These are phyloP conservation scores for Liodrosophila aerea DNA, from an alignment of 2,888 invertebrate genomes.

Conservation along the genomic window DNA sequence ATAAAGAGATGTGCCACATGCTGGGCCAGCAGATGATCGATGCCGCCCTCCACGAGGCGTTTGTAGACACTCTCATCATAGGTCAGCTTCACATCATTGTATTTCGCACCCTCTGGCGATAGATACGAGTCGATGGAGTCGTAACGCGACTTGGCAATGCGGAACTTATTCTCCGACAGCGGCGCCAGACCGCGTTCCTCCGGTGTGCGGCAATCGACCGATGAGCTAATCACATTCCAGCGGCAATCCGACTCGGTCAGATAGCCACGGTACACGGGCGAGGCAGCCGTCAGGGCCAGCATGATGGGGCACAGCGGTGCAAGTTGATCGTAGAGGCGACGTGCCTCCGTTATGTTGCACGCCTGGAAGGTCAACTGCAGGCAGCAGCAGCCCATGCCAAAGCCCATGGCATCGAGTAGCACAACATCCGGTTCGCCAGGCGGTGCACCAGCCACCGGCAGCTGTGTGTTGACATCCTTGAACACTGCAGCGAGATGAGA, in stretches of 20 bases:
- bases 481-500: conserved; percentile 86
- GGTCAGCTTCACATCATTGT: conserved; percentile 96
- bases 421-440: conserved; percentile 93
- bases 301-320: conserved; percentile 98
- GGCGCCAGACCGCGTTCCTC: conserved; percentile 94
- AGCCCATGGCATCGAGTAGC: conserved; percentile 99
- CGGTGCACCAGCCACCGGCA: conserved; percentile 91
- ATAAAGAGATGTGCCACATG: conserved; percentile 99
- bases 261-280: conserved; percentile 96
- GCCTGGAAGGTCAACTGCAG: conserved; percentile 96
- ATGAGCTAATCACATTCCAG: conserved; percentile 98
- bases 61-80: conserved; percentile 93
- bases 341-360: conserved; percentile 97
- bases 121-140: conserved; percentile 99
- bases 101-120: conserved; percentile 92
- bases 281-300: conserved; percentile 98
- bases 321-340: conserved; percentile 97
- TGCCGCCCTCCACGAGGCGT: conserved; percentile 92
- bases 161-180: conserved; percentile 89
- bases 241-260: conserved; percentile 98
- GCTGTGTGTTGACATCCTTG: conserved; percentile 92
- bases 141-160: conserved; percentile 96
- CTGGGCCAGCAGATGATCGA: conserved; percentile 95
- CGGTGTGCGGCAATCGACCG: conserved; percentile 96
- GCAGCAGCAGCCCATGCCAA: conserved; percentile 99